Percentiles rank a stretch among this genome's conserved stretches.
Conservation (phyloP, 2,797 vertebrate species). For the Potorous gilbertii region DNA sequence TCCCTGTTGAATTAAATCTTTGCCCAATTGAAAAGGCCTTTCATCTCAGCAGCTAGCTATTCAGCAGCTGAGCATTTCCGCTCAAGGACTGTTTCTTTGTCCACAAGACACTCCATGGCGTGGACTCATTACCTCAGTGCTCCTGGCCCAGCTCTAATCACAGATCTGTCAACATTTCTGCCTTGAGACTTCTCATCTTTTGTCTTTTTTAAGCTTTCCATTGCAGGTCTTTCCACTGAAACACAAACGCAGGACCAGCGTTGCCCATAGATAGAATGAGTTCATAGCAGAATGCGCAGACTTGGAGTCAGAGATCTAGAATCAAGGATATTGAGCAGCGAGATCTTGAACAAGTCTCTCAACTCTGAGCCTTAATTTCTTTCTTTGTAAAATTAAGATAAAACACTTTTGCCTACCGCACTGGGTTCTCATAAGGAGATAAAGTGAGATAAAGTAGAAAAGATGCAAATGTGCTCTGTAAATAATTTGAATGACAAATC, state of each 20-base stretch:
- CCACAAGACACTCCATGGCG: constrained; percentile 64
- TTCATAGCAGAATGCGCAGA: background rate
- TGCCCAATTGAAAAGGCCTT: constrained; percentile 79
- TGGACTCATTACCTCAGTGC: constrained; percentile 65
- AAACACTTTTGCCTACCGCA: background rate
- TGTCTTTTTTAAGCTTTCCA: constrained; percentile 33
- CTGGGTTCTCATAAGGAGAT: background rate
- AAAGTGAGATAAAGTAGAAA: background rate
- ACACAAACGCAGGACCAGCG: background rate
- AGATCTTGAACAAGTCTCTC: background rate
- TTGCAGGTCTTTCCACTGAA: background rate
- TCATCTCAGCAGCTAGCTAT: constrained; percentile 78
- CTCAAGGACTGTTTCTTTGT: constrained; percentile 68
- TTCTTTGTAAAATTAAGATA: background rate
- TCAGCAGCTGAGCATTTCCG: constrained; percentile 70
- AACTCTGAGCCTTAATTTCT: background rate
- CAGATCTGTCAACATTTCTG: constrained; percentile 69
- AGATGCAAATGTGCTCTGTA: background rate
- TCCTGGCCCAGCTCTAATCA: constrained; percentile 70
- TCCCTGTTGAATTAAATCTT: constrained; percentile 82
- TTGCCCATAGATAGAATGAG: background rate
- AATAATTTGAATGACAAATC: background rate
- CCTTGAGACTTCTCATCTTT: constrained; percentile 50
- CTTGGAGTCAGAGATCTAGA: background rate
- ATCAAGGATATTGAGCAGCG: background rate